Evolutionary conservation across 1,140 invertebrate genomes (phyloP).

Genomic region (Platyscapa corneri): DNA sequence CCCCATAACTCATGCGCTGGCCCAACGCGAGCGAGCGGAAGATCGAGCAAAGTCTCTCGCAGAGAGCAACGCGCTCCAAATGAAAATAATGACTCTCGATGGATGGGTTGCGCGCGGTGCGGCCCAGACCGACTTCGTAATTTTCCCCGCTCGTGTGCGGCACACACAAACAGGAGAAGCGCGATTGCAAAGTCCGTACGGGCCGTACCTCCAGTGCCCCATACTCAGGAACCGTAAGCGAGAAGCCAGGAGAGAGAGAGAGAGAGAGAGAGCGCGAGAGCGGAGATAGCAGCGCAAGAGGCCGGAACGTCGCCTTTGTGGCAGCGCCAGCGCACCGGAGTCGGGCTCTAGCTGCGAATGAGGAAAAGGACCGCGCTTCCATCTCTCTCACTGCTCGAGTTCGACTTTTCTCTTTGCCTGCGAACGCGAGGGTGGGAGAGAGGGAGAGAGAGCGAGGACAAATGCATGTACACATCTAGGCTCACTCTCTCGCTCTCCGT

Average conservation of each 20-base stretch:
- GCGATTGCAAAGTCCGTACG: neutral
- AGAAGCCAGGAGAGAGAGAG: neutral
- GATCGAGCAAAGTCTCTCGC: neutral
- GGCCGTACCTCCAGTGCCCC: conserved; percentile 1
- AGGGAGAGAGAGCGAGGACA: conserved; percentile 37
- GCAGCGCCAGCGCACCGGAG: conserved; percentile 40
- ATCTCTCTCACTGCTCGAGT: conserved; percentile 20
- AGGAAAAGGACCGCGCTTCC: conserved; percentile 20
- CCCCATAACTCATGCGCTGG: conserved; percentile 11
- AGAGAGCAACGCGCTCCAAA: conserved; percentile 19
- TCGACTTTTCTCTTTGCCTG: conserved; percentile 30
- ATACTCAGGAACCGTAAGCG: conserved; percentile 41
- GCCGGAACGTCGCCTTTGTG: conserved; percentile 59
- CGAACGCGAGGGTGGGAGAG: conserved; percentile 44
- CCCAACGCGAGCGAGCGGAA: neutral
- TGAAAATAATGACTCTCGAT: conserved; percentile 49
- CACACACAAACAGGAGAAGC: neutral
- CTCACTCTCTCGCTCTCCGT: conserved; percentile 6
- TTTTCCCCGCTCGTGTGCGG: neutral
- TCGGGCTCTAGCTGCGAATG: neutral
- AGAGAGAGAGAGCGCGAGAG: no score
- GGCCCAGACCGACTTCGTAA: conserved; percentile 1
- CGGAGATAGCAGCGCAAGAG: conserved; percentile 54
- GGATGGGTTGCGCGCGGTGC: conserved; percentile 4
- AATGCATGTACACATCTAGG: neutral